These are phyloP conservation scores for Hypselothyrea guttata DNA, from an alignment of 2,888 invertebrate genomes.

Conservation along the genomic window DNA sequence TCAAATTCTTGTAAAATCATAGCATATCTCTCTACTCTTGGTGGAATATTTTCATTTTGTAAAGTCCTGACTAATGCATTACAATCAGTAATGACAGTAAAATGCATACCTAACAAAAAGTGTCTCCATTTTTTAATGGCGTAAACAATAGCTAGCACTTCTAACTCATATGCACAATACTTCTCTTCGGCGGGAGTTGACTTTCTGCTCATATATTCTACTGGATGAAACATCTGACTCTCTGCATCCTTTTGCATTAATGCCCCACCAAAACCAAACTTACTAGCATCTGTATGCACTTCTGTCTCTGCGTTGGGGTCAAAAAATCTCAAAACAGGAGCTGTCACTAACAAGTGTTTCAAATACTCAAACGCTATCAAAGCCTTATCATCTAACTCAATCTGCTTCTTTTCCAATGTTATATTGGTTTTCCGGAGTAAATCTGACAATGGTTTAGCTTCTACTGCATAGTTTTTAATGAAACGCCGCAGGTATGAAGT, in stretches of 20 bases:
- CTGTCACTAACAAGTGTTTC: not conserved
- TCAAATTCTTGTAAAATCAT: not conserved
- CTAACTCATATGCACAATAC: constrained; percentile 67
- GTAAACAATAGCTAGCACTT: not conserved
- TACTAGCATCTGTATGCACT: too few relatives aligned
- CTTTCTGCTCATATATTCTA: constrained; percentile 26
- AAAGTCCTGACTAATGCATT: not conserved
- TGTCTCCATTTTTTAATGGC: not conserved
- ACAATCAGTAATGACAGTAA: not conserved
- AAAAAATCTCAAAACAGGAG: not conserved
- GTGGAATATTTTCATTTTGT: not conserved
- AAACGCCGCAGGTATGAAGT: constrained; percentile 1
- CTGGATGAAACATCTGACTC: constrained; percentile 27
- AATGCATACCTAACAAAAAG: not conserved
- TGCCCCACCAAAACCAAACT: constrained; percentile 29
- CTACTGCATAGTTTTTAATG: constrained; percentile 2
- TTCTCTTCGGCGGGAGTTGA: constrained; percentile 47
- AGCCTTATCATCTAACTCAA: not conserved
- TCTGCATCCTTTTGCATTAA: constrained; percentile 30
- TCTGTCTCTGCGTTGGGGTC: too few relatives aligned
- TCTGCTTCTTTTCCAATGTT: too few relatives aligned
- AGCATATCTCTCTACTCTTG: not conserved
- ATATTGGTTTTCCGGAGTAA: constrained; percentile 13
- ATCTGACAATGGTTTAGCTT: constrained; percentile 15
- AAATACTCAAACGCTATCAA: not conserved